Evolutionary conservation across 2,797 vertebrate species (phyloP).

Genomic region (Chanos chanos): DNA sequence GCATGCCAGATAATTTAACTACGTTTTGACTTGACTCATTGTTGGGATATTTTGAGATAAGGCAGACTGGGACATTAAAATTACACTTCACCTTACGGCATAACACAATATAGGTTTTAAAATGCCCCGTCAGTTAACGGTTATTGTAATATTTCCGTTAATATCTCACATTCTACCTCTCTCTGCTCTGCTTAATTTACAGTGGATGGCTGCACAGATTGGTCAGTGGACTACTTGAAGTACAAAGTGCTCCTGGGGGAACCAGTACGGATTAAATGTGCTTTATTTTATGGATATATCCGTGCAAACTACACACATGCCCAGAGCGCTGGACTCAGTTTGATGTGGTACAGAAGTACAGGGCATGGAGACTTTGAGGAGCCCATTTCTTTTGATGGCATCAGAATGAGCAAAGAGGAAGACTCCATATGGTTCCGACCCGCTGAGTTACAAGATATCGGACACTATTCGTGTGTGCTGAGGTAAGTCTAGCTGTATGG

Average conservation of each 20-base stretch:
- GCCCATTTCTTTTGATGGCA: conserved; percentile 95
- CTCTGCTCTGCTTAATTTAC: conserved; percentile 50
- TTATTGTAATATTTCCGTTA: background rate
- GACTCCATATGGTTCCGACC: conserved; percentile 98
- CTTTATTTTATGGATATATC: conserved; percentile 98
- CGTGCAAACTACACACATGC: conserved; percentile 96
- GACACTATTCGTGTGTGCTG: conserved; percentile 93
- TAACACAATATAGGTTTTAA: background rate
- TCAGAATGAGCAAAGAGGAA: conserved; percentile 96
- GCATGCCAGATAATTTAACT: too few species aligned
- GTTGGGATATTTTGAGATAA: too few species aligned
- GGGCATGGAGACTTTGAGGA: conserved; percentile 94
- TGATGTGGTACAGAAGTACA: conserved; percentile 99
- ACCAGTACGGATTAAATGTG: conserved; percentile 97
- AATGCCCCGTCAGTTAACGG: too few species aligned
- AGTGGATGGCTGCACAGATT: conserved; percentile 98
- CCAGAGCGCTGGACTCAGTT: conserved; percentile 94
- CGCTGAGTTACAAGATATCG: conserved; percentile 87
- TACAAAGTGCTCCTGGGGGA: conserved; percentile 96
- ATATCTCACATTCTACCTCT: conserved; percentile 2
- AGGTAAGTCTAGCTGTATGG: too few species aligned
- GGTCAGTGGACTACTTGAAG: conserved; percentile 98
- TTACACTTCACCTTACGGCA: too few species aligned
- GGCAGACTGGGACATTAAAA: too few species aligned
- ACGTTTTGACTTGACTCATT: too few species aligned